These are phyloP conservation scores for Idris sp. DNA, from an alignment of 1,140 invertebrate genomes.

Conservation along the genomic window DNA sequence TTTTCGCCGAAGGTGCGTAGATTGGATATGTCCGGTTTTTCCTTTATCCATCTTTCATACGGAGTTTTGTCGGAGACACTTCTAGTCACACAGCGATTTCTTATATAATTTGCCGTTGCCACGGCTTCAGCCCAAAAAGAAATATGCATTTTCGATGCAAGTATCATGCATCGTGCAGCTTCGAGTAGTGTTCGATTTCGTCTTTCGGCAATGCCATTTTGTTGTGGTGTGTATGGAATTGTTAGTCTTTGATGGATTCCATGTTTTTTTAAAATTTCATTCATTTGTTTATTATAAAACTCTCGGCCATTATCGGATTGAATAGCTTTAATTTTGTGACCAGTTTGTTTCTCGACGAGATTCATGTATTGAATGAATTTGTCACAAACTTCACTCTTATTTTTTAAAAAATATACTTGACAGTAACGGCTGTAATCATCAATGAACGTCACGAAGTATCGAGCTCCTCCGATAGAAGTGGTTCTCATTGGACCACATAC, in stretches of 20 bases:
- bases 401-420: constrained; percentile 2
- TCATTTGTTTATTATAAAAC: constrained; percentile 6
- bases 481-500: constrained; percentile 5
- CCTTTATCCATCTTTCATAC: constrained; percentile 65
- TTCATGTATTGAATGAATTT: constrained; percentile 10
- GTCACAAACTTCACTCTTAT: background rate
- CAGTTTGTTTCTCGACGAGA: constrained; percentile 7
- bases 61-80: too few species aligned
- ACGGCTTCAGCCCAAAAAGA: too few species aligned
- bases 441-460: constrained; percentile 4
- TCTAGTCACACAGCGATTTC: constrained; percentile 12
- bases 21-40: constrained; percentile 72
- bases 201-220: constrained; percentile 35
- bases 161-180: constrained; percentile 54
- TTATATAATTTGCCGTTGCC: constrained; percentile 23
- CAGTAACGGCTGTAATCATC: constrained; percentile 2
- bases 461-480: background rate
- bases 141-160: constrained; percentile 6
- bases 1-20: constrained; percentile 14
- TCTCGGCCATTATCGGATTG: constrained; percentile 24
- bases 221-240: constrained; percentile 32
- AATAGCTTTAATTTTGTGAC: constrained; percentile 14
- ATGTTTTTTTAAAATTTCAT: background rate
- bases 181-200: constrained; percentile 38
- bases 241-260: constrained; percentile 16